These are phyloP conservation scores for Octopus sinensis DNA, from an alignment of 1,140 invertebrate species.

Conservation along the genomic window DNA sequence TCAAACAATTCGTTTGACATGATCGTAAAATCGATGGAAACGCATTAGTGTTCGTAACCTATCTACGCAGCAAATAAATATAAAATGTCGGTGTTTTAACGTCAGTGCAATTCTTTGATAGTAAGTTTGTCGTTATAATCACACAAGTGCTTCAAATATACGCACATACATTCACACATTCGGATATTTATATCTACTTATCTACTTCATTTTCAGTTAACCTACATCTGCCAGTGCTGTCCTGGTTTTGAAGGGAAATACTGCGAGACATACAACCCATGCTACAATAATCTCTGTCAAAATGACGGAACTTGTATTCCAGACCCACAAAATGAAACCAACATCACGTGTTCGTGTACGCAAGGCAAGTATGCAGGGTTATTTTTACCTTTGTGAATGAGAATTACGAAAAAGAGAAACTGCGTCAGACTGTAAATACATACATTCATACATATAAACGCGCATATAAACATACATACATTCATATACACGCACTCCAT, in stretches of 20 bases:
- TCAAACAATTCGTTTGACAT: no score
- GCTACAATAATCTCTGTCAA: not conserved
- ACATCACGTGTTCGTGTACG: not conserved
- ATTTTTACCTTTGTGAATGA: not conserved
- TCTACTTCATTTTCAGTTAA: not conserved
- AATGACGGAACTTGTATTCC: not conserved
- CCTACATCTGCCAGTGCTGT: constrained; percentile 1
- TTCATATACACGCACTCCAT: not conserved
- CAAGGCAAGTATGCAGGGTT: not conserved
- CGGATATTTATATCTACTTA: no score
- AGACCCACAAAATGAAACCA: not conserved
- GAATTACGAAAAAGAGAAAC: no score
- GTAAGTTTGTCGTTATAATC: no score
- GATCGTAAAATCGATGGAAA: no score
- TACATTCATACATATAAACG: not conserved
- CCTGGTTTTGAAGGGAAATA: not conserved
- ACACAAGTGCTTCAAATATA: no score
- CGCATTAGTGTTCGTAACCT: no score
- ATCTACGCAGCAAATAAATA: no score
- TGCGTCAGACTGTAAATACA: not conserved
- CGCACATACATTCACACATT: no score
- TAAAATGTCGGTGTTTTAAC: no score
- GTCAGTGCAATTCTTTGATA: no score
- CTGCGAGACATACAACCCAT: not conserved
- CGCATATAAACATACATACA: not conserved